A percentile compares a stretch with the other conserved stretches of the same genome.
phyloP scores from a whole-genome alignment of 2,113 vertebrate genomes.

The Sarotherodon lohbergeri region DNA sequence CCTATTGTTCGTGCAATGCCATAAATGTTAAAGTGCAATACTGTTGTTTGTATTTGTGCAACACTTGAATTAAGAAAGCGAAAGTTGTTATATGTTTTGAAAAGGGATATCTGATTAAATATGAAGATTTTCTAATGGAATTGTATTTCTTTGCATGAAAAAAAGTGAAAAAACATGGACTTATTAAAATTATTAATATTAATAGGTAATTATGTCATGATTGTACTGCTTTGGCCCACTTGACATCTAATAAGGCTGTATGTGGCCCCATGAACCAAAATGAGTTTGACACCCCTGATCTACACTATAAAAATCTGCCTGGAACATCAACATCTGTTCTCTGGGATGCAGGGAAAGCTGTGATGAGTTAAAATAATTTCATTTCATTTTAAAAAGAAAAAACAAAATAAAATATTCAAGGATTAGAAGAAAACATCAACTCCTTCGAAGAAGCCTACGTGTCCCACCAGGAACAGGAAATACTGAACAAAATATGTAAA shows the following conservation, averaged over 20 bases:
- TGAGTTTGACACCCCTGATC: not conserved
- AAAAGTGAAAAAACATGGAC: not conserved
- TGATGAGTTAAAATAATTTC: not conserved
- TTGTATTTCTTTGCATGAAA: not conserved
- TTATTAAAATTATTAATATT: too few species aligned
- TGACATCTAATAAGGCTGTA: too few species aligned
- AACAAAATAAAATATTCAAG: not conserved
- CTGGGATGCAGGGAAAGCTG: not conserved
- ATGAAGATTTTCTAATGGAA: not conserved
- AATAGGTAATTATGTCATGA: too few species aligned
- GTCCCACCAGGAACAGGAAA: not conserved
- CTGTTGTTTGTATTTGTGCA: not conserved
- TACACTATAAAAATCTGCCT: not conserved
- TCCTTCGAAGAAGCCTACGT: not conserved
- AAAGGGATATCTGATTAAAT: not conserved
- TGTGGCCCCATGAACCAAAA: too few species aligned
- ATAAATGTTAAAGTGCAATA: not conserved
- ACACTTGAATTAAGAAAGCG: not conserved
- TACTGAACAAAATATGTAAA: not conserved
- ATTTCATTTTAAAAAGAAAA: not conserved
- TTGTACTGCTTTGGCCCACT: accelerated
- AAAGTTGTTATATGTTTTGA: not conserved
- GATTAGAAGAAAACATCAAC: not conserved
- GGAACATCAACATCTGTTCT: not conserved
- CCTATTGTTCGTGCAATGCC: not conserved